Evolutionary conservation across 2,888 invertebrate genomes (phyloP).

Genomic region (Apodemia duryi): DNA sequence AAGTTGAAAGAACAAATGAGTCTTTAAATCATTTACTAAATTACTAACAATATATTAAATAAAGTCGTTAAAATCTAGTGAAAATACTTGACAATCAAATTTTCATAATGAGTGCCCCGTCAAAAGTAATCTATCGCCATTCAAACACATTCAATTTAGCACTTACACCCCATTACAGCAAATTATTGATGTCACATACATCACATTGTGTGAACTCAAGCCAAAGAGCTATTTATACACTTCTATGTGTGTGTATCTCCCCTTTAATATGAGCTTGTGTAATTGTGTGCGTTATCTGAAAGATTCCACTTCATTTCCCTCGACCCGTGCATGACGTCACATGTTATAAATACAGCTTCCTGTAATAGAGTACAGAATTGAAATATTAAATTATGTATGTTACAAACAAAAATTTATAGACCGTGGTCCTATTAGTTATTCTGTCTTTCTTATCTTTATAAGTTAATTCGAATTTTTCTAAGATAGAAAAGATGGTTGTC

Average conservation of each 20-base stretch:
- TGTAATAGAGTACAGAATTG: constrained; percentile 4
- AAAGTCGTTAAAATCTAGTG: too few species aligned
- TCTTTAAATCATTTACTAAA: too few species aligned
- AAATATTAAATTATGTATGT: constrained; percentile 5
- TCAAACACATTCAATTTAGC: constrained; percentile 61
- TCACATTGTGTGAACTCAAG: constrained; percentile 62
- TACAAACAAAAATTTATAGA: neutral
- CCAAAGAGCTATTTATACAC: constrained; percentile 43
- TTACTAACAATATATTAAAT: too few species aligned
- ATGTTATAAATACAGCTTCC: constrained; percentile 45
- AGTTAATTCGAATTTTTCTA: too few species aligned
- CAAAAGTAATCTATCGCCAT: constrained; percentile 42
- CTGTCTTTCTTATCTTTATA: too few species aligned
- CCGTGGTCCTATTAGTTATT: too few species aligned
- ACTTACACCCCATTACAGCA: constrained; percentile 66
- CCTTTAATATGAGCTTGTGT: constrained; percentile 34
- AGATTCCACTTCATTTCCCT: constrained; percentile 78
- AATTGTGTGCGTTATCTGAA: constrained; percentile 73
- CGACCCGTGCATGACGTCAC: constrained; percentile 70
- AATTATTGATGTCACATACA: constrained; percentile 75
- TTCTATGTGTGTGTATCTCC: constrained; percentile 31
- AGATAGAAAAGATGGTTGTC: too few species aligned
- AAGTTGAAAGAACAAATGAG: too few species aligned
- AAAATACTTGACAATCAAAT: constrained; percentile 3
- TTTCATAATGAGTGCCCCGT: constrained; percentile 35